These are phyloP conservation scores for Plutomurus gul DNA, from an alignment of 1,140 invertebrate species.

Conservation along the genomic window DNA sequence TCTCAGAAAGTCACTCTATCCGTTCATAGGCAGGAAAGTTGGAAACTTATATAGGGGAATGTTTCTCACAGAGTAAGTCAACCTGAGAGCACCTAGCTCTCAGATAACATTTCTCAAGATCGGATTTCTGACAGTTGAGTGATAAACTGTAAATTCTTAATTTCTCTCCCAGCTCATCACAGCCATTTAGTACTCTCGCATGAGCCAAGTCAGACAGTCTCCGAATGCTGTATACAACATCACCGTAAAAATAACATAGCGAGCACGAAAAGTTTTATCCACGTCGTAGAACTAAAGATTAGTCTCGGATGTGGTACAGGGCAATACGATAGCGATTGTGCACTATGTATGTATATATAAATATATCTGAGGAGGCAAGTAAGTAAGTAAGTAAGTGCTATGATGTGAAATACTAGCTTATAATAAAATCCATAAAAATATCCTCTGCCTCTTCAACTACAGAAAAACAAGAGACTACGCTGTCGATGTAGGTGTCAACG, in stretches of 20 bases:
- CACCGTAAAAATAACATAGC: too few relatives aligned
- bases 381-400: too few relatives aligned
- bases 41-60: background rate
- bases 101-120: background rate
- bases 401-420: too few relatives aligned
- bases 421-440: background rate
- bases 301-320: too few relatives aligned
- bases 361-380: too few relatives aligned
- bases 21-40: background rate
- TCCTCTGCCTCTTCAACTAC: background rate
- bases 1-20: background rate
- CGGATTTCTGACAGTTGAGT: background rate
- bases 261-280: too few relatives aligned
- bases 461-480: background rate
- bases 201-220: background rate
- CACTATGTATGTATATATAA: too few relatives aligned
- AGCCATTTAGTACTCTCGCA: background rate
- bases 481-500: background rate
- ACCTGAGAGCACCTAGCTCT: too few relatives aligned
- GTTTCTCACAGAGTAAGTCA: background rate
- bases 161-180: background rate
- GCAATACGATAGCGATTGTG: too few relatives aligned
- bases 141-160: background rate
- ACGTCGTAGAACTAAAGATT: too few relatives aligned
- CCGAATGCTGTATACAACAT: too few relatives aligned